phyloP scores from a whole-genome alignment of 2,888 invertebrate species.

The Pinctada fucata region DNA sequence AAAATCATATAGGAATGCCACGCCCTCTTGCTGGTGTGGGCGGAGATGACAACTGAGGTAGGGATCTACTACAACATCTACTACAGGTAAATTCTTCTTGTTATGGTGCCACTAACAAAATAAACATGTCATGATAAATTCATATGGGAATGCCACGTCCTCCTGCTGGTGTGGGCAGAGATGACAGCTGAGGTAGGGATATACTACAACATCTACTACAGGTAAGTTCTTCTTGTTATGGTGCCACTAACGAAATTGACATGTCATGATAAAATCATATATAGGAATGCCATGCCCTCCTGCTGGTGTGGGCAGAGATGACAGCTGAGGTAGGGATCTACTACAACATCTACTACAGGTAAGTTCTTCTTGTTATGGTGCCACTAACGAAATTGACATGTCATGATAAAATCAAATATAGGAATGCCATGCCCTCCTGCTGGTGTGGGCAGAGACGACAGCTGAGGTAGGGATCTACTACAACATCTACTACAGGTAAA shows the following conservation, averaged over 20 bases:
- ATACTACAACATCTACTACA: constrained; percentile 80
- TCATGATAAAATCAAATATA: constrained; percentile 83
- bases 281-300: constrained; percentile 82
- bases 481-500: constrained; percentile 77
- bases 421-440: constrained; percentile 81
- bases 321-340: constrained; percentile 80
- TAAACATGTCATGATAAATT: constrained; percentile 79
- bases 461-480: constrained; percentile 80
- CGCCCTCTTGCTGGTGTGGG: constrained; percentile 83
- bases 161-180: constrained; percentile 83
- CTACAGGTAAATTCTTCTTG: constrained; percentile 62
- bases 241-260: constrained; percentile 60
- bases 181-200: constrained; percentile 79
- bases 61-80: constrained; percentile 80
- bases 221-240: constrained; percentile 64
- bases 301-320: constrained; percentile 83
- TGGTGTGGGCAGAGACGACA: constrained; percentile 82
- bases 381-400: constrained; percentile 58
- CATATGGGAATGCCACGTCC: constrained; percentile 83
- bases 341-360: constrained; percentile 78
- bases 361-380: constrained; percentile 64
- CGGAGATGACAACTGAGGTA: constrained; percentile 80
- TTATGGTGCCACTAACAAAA: constrained; percentile 69
- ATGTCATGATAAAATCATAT: constrained; percentile 81
- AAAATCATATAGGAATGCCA: constrained; percentile 83